Conservation (phyloP, 1,140 invertebrate species). For the Campodea augens region DNA sequence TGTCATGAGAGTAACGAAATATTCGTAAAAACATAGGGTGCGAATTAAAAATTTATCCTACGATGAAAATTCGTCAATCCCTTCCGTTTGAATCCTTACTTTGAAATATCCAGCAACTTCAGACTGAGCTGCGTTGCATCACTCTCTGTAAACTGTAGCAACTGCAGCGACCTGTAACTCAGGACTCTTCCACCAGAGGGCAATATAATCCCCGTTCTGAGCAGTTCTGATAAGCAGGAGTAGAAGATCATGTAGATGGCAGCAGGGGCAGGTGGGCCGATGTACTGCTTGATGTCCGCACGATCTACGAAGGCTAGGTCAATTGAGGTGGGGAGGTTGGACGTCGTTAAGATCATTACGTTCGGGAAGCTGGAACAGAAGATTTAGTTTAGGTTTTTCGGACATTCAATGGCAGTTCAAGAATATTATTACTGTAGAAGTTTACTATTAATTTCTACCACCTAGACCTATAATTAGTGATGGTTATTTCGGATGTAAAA, state of each 20-base stretch:
- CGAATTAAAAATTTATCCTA: no score
- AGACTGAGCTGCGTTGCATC: conserved; percentile 20
- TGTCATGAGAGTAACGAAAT: no score
- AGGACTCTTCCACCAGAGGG: conserved; percentile 15
- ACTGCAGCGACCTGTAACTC: conserved; percentile 20
- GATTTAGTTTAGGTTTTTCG: background rate
- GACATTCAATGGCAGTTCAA: background rate
- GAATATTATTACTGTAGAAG: background rate
- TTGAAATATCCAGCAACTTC: conserved; percentile 20
- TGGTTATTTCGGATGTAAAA: background rate
- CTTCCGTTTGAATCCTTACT: no score
- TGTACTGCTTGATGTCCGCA: conserved; percentile 81
- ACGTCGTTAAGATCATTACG: conserved; percentile 86
- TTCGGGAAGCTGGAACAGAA: conserved; percentile 45
- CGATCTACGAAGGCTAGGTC: conserved; percentile 92
- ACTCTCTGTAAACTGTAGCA: conserved; percentile 23
- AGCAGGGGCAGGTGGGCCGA: conserved; percentile 55
- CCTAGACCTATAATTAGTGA: background rate
- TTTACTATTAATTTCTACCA: background rate
- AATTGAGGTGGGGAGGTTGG: conserved; percentile 81
- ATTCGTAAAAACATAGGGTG: no score
- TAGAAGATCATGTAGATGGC: conserved; percentile 68
- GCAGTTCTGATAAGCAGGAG: conserved; percentile 59
- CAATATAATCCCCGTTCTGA: conserved; percentile 24
- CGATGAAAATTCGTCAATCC: no score